Evolutionary conservation across 2,888 invertebrate genomes (phyloP).

Genomic region (Drosophila neotestacea): DNA sequence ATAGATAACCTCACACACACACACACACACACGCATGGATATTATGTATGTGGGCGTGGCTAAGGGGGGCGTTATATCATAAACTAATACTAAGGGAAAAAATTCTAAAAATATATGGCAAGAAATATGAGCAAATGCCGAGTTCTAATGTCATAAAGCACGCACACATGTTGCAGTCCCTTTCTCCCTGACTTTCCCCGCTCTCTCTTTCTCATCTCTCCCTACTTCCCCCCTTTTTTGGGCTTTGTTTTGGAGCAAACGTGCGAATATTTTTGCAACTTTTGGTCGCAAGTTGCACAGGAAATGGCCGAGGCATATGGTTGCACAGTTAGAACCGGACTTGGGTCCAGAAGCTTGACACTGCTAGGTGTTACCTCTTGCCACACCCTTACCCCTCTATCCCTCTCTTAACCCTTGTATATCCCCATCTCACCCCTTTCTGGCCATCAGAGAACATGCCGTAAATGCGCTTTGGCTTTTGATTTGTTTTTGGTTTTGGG

Average conservation of each 20-base stretch:
- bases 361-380: slow-evolving; percentile 49
- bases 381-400: neutral
- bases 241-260: slow-evolving; percentile 72
- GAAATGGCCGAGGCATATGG: slow-evolving; percentile 71
- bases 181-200: neutral
- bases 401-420: neutral
- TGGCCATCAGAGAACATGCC: neutral
- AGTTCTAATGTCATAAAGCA: slow-evolving; percentile 55
- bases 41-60: slow-evolving; percentile 30
- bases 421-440: neutral
- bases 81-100: slow-evolving; percentile 46
- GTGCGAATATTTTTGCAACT: slow-evolving; percentile 79
- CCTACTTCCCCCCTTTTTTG: slow-evolving; percentile 9
- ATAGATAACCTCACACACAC: slow-evolving; percentile 28
- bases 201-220: neutral
- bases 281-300: slow-evolving; percentile 75
- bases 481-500: slow-evolving; percentile 60
- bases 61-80: slow-evolving; percentile 45
- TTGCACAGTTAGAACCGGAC: slow-evolving; percentile 13
- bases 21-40: slow-evolving; percentile 19
- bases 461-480: slow-evolving; percentile 60
- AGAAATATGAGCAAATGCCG: slow-evolving; percentile 63
- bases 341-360: slow-evolving; percentile 20
- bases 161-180: slow-evolving; percentile 51
- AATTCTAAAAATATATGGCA: slow-evolving; percentile 51